Evolutionary conservation across 1,140 invertebrate species (phyloP).

Genomic region (Dendrolimus kikuchii): DNA sequence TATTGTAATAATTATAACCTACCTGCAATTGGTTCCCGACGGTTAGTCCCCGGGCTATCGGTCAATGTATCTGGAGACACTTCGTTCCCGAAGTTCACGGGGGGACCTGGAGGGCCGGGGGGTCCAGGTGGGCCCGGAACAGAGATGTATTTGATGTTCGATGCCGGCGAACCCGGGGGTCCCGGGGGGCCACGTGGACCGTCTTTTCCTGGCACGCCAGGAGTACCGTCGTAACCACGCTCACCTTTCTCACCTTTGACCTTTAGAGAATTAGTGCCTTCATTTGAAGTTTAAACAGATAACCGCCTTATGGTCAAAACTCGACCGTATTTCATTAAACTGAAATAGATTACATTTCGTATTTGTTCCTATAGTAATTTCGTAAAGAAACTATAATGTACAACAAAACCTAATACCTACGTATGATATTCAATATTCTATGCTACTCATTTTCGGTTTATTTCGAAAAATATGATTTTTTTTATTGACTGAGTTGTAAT

Average conservation of each 20-base stretch:
- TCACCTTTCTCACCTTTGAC: conserved; percentile 80
- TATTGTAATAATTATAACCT: conserved; percentile 9
- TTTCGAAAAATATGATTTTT: too few relatives aligned
- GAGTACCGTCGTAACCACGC: conserved; percentile 74
- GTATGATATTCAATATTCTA: too few relatives aligned
- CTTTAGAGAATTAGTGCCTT: conserved; percentile 21
- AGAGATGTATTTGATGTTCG: conserved; percentile 70
- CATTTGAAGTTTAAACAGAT: background rate
- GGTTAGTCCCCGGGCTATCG: conserved; percentile 53
- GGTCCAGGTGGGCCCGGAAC: conserved; percentile 77
- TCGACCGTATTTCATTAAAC: too few relatives aligned
- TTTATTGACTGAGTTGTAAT: too few relatives aligned
- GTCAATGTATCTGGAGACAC: conserved; percentile 44
- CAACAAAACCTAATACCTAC: too few relatives aligned
- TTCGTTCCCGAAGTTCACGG: conserved; percentile 31
- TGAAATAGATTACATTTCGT: too few relatives aligned
- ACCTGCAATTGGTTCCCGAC: conserved; percentile 38
- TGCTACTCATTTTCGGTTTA: too few relatives aligned
- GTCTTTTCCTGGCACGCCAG: conserved; percentile 72
- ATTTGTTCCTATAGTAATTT: too few relatives aligned
- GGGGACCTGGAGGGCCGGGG: conserved; percentile 79
- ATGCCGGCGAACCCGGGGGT: conserved; percentile 57
- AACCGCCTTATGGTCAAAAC: too few relatives aligned
- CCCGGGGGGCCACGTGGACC: conserved; percentile 76
- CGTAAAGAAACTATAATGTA: too few relatives aligned